phyloP scores from a whole-genome alignment of 2,113 vertebrate genomes.

The Pelusios castaneus region DNA sequence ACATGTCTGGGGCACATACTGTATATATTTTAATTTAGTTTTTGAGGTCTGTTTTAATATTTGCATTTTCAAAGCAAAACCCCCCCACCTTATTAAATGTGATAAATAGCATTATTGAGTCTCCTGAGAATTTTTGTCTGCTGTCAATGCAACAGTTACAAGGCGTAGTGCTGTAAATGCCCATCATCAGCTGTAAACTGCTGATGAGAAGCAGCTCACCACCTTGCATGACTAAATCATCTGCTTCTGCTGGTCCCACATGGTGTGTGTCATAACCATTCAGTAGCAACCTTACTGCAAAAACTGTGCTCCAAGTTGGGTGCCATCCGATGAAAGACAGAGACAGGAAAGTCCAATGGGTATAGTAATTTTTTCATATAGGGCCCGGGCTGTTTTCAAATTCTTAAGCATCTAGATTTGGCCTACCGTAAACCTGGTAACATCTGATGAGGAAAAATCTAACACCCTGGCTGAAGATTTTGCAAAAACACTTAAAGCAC shows the following conservation, averaged over 20 bases:
- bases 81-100: slow-evolving; percentile 10
- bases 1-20: slow-evolving; percentile 49
- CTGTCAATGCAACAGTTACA: neutral
- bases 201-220: neutral
- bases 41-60: slow-evolving; percentile 41
- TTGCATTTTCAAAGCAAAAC: slow-evolving; percentile 17
- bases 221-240: neutral
- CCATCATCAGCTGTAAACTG: neutral
- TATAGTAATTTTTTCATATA: neutral
- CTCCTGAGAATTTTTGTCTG: neutral
- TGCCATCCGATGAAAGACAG: neutral
- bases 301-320: neutral
- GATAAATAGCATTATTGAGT: neutral
- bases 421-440: neutral
- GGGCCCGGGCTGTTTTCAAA: neutral
- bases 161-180: neutral
- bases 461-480: neutral
- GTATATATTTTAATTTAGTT: slow-evolving; percentile 55
- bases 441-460: neutral
- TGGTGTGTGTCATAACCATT: neutral
- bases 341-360: neutral
- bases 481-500: neutral
- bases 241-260: neutral
- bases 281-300: neutral
- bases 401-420: neutral